Evolutionary conservation across 2,888 invertebrate genomes (phyloP), one percentile per base, ranked within the genome.

Genomic region (Yponomeuta plumbellus): DNA sequence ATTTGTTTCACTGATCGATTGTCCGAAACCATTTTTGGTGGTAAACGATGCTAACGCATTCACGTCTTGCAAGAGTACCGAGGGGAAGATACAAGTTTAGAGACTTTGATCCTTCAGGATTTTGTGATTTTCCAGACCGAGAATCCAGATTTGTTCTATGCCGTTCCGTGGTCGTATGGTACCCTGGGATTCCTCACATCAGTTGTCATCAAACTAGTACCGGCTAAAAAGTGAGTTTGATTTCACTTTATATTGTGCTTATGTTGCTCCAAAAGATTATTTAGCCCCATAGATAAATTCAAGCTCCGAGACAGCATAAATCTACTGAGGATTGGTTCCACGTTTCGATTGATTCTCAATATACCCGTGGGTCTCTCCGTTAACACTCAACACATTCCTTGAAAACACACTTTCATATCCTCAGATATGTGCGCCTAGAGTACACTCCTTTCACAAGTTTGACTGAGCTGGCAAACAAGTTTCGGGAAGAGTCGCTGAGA

Each of bases 151-250:
- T 81, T 97, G 61, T 97, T 94, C 83, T 95, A 95, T 79, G 92
- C 95, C 1, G 91, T 96, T 3, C 96, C 97, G 0, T 97, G 96
- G 96, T 96, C 96, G 0, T 95, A 97, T 78, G 97, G 97, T 6
- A 96, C 96, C 0, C 85, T 97, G 6, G 96, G 97, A 20, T 96
- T 97, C 78, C 87, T 97, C 23, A 95, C 96, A 0, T 94, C 95
- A 0, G 96, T 93, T 0, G 94, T 95, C 75, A 93, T 97, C 62
- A 92, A 93, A 81, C 92, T 97, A 34, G 91, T 96, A 65, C 96
- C 95, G 2, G 95, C 95, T 13, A 94, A 94, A 75, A 94, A 92
- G 92, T 92, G 82, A 81, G 83, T 59, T 59, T 52, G 6, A 34
- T 34, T 8, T 22, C 1, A 21, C 61, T 21, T 21, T 23, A 23